phyloP scores from a whole-genome alignment of 2,797 vertebrate species.

The Coccyzus lansbergi region DNA sequence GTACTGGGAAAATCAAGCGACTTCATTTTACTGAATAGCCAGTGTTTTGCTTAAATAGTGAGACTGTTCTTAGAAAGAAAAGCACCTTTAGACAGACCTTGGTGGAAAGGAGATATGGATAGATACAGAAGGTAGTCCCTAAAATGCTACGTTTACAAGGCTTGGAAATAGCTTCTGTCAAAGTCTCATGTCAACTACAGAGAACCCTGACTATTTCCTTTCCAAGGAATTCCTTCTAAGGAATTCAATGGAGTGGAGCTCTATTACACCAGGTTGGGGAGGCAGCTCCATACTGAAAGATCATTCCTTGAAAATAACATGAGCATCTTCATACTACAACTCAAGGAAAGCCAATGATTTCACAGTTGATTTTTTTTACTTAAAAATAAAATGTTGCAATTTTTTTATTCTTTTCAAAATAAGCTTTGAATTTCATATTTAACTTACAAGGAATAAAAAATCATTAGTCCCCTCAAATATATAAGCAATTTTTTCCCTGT shows the following conservation, averaged over 20 bases:
- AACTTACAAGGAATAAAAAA: neutral
- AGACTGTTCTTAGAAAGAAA: neutral
- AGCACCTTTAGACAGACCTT: neutral
- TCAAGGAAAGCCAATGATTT: neutral
- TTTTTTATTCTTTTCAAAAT: neutral
- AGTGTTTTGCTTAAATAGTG: neutral
- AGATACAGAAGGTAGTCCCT: neutral
- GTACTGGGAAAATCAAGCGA: neutral
- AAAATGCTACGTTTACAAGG: neutral
- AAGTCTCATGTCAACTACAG: neutral
- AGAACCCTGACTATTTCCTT: neutral
- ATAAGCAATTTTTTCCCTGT: neutral
- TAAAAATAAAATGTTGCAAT: neutral
- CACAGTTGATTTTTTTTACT: neutral
- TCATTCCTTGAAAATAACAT: neutral
- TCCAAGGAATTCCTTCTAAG: neutral
- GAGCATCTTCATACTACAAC: neutral
- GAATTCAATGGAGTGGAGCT: neutral
- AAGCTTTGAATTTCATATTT: neutral
- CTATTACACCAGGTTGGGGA: neutral
- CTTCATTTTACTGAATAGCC: neutral
- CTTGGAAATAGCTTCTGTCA: neutral
- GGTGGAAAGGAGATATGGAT: neutral
- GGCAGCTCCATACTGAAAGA: neutral
- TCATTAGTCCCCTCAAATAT: neutral